These are phyloP conservation scores for Acanthurus lineatus DNA, from an alignment of 2,797 vertebrate genomes.

Conservation along the genomic window DNA sequence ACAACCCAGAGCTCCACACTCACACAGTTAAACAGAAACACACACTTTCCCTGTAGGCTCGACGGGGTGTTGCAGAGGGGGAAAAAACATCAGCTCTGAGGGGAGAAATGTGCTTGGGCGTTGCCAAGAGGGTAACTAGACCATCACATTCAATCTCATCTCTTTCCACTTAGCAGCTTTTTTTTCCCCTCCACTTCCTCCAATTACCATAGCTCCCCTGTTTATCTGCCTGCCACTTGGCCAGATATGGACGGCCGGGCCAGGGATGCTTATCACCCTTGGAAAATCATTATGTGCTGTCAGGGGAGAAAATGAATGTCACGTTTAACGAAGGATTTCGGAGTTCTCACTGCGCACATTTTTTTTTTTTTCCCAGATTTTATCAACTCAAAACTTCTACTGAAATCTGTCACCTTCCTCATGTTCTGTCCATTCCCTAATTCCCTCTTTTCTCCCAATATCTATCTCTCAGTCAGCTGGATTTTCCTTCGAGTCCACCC, in stretches of 20 bases:
- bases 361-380: conserved; percentile 7
- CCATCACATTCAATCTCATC: conserved; percentile 84
- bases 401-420: conserved; percentile 52
- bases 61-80: conserved; percentile 45
- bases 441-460: conserved; percentile 42
- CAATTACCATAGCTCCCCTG: conserved; percentile 71
- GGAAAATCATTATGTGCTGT: conserved; percentile 65
- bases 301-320: conserved; percentile 61
- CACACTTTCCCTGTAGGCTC: conserved; percentile 63
- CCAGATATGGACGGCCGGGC: conserved; percentile 46
- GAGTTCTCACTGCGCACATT: neutral
- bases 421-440: conserved; percentile 46
- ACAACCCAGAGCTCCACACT: conserved; percentile 61
- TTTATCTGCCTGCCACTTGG: conserved; percentile 71
- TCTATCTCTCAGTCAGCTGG: conserved; percentile 68
- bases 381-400: conserved; percentile 23
- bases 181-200: conserved; percentile 71
- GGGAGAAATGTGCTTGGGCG: conserved; percentile 68
- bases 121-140: conserved; percentile 83
- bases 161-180: conserved; percentile 73
- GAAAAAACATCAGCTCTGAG: conserved; percentile 47
- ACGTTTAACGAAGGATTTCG: conserved; percentile 40
- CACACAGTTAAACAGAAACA: conserved; percentile 78
- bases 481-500: conserved; percentile 42
- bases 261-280: conserved; percentile 63